Evolutionary conservation across 2,797 vertebrate genomes (phyloP).

Genomic region (Gastrophryne carolinensis): DNA sequence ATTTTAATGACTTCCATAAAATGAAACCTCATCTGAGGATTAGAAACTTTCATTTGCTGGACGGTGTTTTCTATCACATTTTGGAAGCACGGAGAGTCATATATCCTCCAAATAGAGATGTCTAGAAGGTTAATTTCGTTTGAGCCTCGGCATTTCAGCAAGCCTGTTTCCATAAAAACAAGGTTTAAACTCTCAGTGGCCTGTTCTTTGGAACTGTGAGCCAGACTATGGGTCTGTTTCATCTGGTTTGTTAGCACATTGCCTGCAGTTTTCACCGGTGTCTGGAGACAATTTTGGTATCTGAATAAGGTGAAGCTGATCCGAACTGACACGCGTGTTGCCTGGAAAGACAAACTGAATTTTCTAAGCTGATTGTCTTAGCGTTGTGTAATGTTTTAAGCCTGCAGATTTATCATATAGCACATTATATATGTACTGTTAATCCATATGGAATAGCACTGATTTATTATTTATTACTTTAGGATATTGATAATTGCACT

Average conservation of each 20-base stretch:
- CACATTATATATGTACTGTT: too few relatives aligned
- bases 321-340: constrained; percentile 41
- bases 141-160: neutral
- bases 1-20: too few relatives aligned
- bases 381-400: neutral
- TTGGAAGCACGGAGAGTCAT: neutral
- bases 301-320: constrained; percentile 33
- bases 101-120: neutral
- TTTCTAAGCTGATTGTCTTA: constrained; percentile 1
- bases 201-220: neutral
- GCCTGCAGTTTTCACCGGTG: constrained; percentile 27
- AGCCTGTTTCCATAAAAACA: neutral
- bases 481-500: too few relatives aligned
- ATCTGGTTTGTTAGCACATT: constrained; percentile 3
- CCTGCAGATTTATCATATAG: neutral
- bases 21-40: too few relatives aligned
- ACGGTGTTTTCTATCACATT: neutral
- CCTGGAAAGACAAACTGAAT: constrained; percentile 12
- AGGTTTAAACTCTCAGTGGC: neutral
- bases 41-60: too few relatives aligned
- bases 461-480: too few relatives aligned
- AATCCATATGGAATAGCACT: too few relatives aligned
- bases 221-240: neutral
- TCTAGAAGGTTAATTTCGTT: neutral
- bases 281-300: constrained; percentile 38